Percentiles rank a stretch among this genome's conserved stretches.
Conservation (phyloP, 2,113 vertebrate species). For the Cyanoderma ruficeps region DNA sequence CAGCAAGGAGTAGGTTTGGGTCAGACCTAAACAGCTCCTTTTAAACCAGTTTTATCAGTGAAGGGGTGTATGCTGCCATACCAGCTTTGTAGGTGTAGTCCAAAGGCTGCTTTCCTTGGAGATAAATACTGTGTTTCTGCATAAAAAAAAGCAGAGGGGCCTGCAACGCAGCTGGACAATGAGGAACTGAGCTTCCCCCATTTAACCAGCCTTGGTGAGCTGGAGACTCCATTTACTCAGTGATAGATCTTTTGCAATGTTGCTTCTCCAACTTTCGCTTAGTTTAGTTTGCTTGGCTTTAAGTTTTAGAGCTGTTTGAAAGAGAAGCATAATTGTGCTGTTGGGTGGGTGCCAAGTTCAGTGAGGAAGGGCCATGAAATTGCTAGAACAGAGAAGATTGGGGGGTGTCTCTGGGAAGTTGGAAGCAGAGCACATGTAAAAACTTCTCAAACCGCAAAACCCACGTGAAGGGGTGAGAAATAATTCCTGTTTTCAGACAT, state of each 20-base stretch:
- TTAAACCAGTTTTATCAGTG: not conserved
- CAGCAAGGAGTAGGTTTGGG: not conserved
- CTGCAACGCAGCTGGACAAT: not conserved
- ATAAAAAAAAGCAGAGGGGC: not conserved
- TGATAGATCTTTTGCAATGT: not conserved
- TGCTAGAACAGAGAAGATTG: not conserved
- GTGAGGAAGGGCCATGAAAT: not conserved
- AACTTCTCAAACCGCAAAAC: not conserved
- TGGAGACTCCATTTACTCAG: not conserved
- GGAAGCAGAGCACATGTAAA: not conserved
- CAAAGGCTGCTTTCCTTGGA: not conserved
- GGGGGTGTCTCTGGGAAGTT: not conserved
- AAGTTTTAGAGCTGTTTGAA: slow-evolving; percentile 14
- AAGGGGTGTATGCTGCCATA: not conserved
- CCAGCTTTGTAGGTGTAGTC: not conserved
- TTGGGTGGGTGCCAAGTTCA: slow-evolving; percentile 2
- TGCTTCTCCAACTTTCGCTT: slow-evolving; percentile 9
- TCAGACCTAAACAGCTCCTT: not conserved
- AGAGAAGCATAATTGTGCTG: not conserved
- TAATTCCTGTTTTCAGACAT: not conserved
- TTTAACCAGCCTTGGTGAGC: not conserved
- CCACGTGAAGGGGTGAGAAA: not conserved
- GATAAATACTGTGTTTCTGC: not conserved
- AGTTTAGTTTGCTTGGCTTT: slow-evolving; percentile 5
- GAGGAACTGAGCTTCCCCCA: slow-evolving; percentile 13